Base-by-base conservation (phyloP, 30 jellyfish, hydroid and myxozoan species). In the Hydra vulgaris region DNA sequence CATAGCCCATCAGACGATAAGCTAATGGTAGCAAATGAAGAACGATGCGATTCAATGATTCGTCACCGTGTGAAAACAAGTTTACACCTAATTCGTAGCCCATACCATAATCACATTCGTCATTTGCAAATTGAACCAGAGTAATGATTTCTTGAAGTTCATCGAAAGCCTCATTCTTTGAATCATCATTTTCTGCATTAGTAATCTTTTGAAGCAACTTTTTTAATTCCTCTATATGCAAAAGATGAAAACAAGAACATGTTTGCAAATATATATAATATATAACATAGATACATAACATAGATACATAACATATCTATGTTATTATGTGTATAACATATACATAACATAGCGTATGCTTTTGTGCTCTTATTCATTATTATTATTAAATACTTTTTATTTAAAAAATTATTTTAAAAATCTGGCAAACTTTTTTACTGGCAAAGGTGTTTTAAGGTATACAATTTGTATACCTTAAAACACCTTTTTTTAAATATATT, bases 41-140 rank as follows among this genome's bases (percentile, higher is more conserved):
- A 16, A 82, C 54, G 72, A 66, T 66, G 56, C 86, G 68, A 18
- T 82, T 85, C 53, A 90, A 79, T 19, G 71, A 78, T 25, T 85
- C 95, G 20, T 76, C 66, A 19, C 94, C 97, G 73, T 54, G 71
- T 15, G 86, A 25, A 70, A 90, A 90, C 74, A 90, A 68, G 83
- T 90, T 95, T 21, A 85, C 86, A 71, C 97, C 97, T 18, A 90
- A 77, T 72, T 90, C 97, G 8, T 74, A 77, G 68, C 97, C 97
- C 97, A 90, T 90, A 55, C 97, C 97, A 75, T 85, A 90, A 73
- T 90, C 97, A 74, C 97, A 90, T 74, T 90, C 97, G 70, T 90
- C 97, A 70, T 90, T 90, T 21, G 97, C 97, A 71, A 90, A 90
- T 70, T 90, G 95, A 25, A 90, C 90, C 20, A 90, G 26, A 17